These are phyloP conservation scores for Pandion haliaetus DNA, from an alignment of 2,113 vertebrate species.

Conservation along the genomic window DNA sequence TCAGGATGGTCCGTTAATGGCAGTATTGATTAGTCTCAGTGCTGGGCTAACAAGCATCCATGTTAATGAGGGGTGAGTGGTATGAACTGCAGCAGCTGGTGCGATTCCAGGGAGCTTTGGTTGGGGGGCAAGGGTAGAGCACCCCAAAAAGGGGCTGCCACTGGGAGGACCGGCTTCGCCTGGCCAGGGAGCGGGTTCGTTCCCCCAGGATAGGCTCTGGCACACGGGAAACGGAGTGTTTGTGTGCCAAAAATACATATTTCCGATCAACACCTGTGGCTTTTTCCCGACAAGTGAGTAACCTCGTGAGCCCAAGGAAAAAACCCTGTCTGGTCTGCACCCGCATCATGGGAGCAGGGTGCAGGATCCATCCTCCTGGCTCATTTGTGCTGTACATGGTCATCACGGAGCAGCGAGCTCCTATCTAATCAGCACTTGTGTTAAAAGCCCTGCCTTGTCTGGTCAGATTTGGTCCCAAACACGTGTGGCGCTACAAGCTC, in stretches of 20 bases:
- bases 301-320: background rate
- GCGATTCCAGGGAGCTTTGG: background rate
- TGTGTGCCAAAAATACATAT: rapidly evolving
- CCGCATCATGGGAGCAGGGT: background rate
- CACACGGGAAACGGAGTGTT: rapidly evolving
- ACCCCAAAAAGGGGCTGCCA: background rate
- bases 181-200: rapidly evolving
- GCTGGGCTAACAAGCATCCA: slow-evolving; percentile 49
- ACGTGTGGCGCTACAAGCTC: rapidly evolving
- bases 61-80: slow-evolving; percentile 56
- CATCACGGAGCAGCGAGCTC: rapidly evolving
- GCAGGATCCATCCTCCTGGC: rapidly evolving
- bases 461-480: background rate
- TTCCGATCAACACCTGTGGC: rapidly evolving
- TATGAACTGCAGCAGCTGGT: background rate
- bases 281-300: background rate
- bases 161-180: rapidly evolving
- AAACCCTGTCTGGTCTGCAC: background rate
- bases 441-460: background rate
- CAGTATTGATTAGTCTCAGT: slow-evolving; percentile 59
- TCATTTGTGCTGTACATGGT: rapidly evolving
- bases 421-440: rapidly evolving
- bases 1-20: slow-evolving; percentile 46
- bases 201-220: background rate
- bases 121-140: rapidly evolving